phyloP scores from a whole-genome alignment of 2,888 invertebrate species.

The Lymantria dispar region DNA sequence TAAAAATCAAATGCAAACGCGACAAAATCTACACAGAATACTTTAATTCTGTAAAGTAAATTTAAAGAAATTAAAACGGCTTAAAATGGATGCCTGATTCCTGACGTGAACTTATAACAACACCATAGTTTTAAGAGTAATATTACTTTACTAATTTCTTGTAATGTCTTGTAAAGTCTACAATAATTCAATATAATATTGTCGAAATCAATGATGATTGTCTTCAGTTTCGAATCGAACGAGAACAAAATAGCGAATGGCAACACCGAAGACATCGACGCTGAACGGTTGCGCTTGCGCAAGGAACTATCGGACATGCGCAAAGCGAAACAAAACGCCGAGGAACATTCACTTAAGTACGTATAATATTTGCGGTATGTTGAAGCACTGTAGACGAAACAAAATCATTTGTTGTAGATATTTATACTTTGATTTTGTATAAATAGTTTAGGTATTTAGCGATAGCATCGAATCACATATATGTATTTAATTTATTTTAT shows the following conservation, averaged over 20 bases:
- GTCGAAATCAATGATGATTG: conserved; percentile 8
- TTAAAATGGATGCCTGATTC: too few relatives aligned
- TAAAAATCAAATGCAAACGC: too few relatives aligned
- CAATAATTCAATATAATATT: neutral
- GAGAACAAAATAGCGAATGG: conserved; percentile 64
- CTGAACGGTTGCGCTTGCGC: conserved; percentile 79
- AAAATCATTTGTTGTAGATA: neutral
- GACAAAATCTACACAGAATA: too few relatives aligned
- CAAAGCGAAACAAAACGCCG: conserved; percentile 81
- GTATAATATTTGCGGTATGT: conserved; percentile 25
- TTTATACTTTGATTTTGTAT: neutral
- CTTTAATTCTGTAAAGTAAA: too few relatives aligned
- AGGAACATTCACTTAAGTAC: conserved; percentile 83
- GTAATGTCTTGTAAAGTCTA: too few relatives aligned
- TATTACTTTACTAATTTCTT: too few relatives aligned
- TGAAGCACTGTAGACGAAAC: neutral
- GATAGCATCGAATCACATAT: neutral
- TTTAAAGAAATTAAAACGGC: too few relatives aligned
- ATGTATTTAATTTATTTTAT: neutral
- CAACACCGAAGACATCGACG: conserved; percentile 64
- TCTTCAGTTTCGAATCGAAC: conserved; percentile 52
- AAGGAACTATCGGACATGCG: conserved; percentile 82
- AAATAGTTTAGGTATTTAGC: neutral
- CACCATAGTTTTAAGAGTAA: too few relatives aligned
- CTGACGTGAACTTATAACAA: too few relatives aligned